Percentiles rank a stretch among this genome's conserved stretches.
phyloP scores from a whole-genome alignment of 2,113 vertebrate species.

The Sylvia atricapilla region DNA sequence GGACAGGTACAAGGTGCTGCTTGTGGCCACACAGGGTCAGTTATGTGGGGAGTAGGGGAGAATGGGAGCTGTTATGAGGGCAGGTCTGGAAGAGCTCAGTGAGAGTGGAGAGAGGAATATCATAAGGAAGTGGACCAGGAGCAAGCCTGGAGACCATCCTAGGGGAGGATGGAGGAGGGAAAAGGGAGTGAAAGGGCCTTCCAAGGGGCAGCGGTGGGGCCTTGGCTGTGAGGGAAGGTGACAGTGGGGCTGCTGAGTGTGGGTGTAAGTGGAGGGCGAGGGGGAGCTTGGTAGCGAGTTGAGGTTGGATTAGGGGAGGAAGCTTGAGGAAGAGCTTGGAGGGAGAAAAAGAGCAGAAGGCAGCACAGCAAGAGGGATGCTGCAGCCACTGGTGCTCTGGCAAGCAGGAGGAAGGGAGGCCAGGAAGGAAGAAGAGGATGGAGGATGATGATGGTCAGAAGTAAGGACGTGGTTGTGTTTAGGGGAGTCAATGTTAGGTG shows the following conservation, averaged over 20 bases:
- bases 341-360: not conserved
- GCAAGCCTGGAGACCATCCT: not conserved
- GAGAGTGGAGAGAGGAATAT: not conserved
- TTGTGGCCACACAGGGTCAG: not conserved
- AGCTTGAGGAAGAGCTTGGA: not conserved
- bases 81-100: not conserved
- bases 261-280: not conserved
- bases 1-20: not conserved
- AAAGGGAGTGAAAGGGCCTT: not conserved
- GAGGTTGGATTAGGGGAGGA: not conserved
- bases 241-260: not conserved
- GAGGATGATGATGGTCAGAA: not conserved
- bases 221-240: not conserved
- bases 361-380: not conserved
- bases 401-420: not conserved
- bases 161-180: not conserved
- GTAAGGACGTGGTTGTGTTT: not conserved
- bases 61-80: not conserved
- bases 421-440: not conserved
- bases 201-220: rapidly evolving
- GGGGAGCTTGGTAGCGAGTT: rapidly evolving
- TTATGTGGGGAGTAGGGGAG: rapidly evolving
- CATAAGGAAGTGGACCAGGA: not conserved
- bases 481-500: not conserved
- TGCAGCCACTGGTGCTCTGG: not conserved